Evolutionary conservation across 2,113 vertebrate genomes (phyloP), one percentile per base, ranked within the genome.

Genomic region (Neotragus pygmaeus): DNA sequence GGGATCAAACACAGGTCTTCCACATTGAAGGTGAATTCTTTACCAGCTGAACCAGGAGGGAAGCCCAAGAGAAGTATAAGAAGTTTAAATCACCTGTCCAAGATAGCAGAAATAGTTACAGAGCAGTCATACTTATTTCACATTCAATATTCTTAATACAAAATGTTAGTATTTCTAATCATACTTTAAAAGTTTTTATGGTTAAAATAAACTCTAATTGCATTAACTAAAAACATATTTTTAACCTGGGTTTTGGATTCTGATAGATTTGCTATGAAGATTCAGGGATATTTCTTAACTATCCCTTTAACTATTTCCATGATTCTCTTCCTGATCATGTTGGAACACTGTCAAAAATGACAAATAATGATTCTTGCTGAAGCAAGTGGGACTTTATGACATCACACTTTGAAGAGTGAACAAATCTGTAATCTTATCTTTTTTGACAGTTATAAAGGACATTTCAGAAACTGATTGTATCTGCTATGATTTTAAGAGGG

Each of bases 391-490:
- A 97, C 97, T 97, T 93, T 97, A 94, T 99, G 98, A 99, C 97
- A 98, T 98, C 98, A 99, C 93, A 98, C 70, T 98, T 94, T 92
- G 96, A 97, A 97, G 89, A 98, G 75, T 88, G 90, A 98, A 98
- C 96, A 98, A 98, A 98, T 98, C 96, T 98, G 94, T 98, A 97
- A 98, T 98, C 96, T 97, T 98, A 98, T 98, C 96, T 98, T 93
- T 90, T 96, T 97, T 98, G 98, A 98, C 97, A 98, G 97, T 94
- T 99, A 98, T 97, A 98, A 98, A 98, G 97, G 97, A 96, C 96
- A 98, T 98, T 98, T 98, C 96, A 98, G 98, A 98, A 98, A 97
- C 97, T 97, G 97, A 98, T 98, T 96, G n/a, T 96, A 98, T 98
- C 95, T 98, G n/a, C n/a, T n/a, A n/a, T n/a, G 95, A 98, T 98